Evolutionary conservation across 2,888 invertebrate species (phyloP), one percentile per base, ranked within the genome.

Genomic region (Volucella bombylans): DNA sequence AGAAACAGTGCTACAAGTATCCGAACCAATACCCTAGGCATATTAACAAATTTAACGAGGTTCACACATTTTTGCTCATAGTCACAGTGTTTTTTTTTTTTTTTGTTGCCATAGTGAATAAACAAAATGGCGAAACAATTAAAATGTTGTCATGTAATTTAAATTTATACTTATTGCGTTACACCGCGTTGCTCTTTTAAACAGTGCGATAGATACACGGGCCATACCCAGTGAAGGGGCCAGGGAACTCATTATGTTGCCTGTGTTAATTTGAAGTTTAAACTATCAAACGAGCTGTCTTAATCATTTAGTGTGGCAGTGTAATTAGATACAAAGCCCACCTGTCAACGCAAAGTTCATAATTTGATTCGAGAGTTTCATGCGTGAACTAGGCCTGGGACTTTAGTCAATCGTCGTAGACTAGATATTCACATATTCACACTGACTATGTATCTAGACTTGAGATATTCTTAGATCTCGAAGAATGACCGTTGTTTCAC

Each of bases 201-300:
- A 6, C 31, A 23, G 23, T 2, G 23, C n/a, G n/a, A n/a, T n/a
- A 4, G 23, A 23, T 23, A 23, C 23, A 31, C 6, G 31, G 6
- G 31, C 31, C 18, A 2, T 23, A 23, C 18, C 18, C 18, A 23
- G 18, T 23, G 2, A 23, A 23, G 2, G 18, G 18, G 3, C 31
- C 31, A 31, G 6, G 6, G 31, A 31, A 31, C 31, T 31, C 31
- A 6, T 31, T 1, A 31, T 31, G 4, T 31, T 8, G 47, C 59
- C 18, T 74, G 45, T 65, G 83, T 61, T 74, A 80, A 80, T 83
- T 80, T 57, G 12, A 80, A 69, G 64, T 59, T 61, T 71, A 69
- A 80, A 83, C 83, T 74, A 41, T 65, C 57, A 79, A 74, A 64
- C 38, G 52, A 43, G 52, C 43, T 76, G 65, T 74, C 79, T 69